Base-by-base conservation (phyloP, 2,797 vertebrate species). In the Hoplostethus atlanticus region DNA sequence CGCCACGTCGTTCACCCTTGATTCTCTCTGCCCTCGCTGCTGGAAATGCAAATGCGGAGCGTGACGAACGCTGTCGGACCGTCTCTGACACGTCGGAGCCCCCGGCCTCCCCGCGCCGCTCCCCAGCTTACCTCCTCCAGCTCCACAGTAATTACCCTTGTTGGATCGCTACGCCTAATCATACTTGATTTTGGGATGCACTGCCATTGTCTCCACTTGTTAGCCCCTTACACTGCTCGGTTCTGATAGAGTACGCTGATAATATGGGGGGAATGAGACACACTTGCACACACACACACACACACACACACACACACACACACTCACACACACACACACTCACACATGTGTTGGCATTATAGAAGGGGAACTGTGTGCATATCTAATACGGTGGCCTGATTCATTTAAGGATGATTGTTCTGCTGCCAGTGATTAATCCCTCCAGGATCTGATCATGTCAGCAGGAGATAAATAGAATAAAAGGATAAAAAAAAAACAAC, bases 151-250 rank as follows among this genome's bases (percentile, higher is more conserved):
- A 95, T 95, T 94, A 93, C 91, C 90, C 90, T 89, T 86, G 88
- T 91, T 89, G 90, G 85, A 90, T 91, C 76, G 90, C 90, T 92
- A 87, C 80, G 85, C 91, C 90, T 94, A 93, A 95, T 95, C 91
- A 90, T 89, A 85, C 91, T 93, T 92, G 93, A 95, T 95, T 93
- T 93, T 85, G 86, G 90, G 91, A 92, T 92, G 93, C 87, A 54
- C 82, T 77, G 84, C 85, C 87, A 86, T 93, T 93, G 93, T 93
- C 93, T 93, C 84, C 86, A 87, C 89, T 94, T 89, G 87, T 92
- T 93, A 92, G 90, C 84, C 91, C 80, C 86, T 88, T 76, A 73
- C 83, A 88, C 79, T 64, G 81, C 88, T 78, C 8, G 57, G 78
- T 85, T 81, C 84, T 87, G 91, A 93, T 94, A 58, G 91, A 92